phyloP scores from a whole-genome alignment of 2,113 vertebrate genomes.

The Tringa solitaria region DNA sequence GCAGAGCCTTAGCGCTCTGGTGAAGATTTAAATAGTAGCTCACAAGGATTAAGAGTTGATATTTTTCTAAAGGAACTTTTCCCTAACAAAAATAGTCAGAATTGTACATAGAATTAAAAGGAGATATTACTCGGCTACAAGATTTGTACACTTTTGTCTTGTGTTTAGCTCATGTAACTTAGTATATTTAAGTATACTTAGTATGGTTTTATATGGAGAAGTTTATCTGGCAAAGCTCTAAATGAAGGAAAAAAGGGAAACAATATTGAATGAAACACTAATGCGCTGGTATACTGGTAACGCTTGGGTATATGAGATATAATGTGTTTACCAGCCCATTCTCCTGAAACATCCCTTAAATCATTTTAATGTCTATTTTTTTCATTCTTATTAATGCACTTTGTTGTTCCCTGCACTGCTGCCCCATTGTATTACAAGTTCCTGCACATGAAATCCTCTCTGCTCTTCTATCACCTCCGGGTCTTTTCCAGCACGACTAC shows the following conservation, averaged over 20 bases:
- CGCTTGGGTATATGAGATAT: background rate
- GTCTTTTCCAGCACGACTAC: background rate
- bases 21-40: background rate
- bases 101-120: background rate
- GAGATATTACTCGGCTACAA: rapidly evolving
- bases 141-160: background rate
- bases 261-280: background rate
- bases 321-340: background rate
- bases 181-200: background rate
- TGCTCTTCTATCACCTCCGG: background rate
- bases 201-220: background rate
- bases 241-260: background rate
- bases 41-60: background rate
- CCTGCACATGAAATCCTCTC: rapidly evolving
- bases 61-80: background rate
- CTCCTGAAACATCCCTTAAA: background rate
- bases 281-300: background rate
- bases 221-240: background rate
- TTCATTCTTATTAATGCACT: background rate
- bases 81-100: background rate
- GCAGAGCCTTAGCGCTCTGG: background rate
- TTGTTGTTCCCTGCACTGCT: background rate
- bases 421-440: background rate
- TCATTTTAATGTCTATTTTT: background rate
- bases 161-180: background rate